phyloP scores from a whole-genome alignment of 37 sponge, comb jelly and placozoan genomes.

The Haliclona indistincta region DNA sequence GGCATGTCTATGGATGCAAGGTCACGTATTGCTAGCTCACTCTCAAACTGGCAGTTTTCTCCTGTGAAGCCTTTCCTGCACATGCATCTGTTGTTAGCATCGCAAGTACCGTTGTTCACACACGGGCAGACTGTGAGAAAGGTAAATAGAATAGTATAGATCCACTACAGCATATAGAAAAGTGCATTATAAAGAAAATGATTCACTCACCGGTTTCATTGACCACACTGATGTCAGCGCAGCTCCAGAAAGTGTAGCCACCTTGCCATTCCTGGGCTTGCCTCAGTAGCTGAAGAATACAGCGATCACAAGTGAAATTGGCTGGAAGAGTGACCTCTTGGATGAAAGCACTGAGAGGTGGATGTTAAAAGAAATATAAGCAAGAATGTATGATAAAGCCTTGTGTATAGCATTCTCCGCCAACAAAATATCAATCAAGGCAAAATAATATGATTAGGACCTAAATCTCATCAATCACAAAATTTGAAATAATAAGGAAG shows the following conservation, averaged over 20 bases:
- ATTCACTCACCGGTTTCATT: background rate
- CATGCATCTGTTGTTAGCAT: background rate
- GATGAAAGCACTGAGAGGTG: background rate
- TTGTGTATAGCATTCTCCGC: no score
- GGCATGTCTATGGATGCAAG: no score
- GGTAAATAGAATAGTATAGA: no score
- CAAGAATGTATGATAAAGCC: no score
- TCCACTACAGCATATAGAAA: no score
- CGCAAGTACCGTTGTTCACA: background rate
- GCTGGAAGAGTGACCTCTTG: conserved; percentile 30
- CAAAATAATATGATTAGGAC: no score
- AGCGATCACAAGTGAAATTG: conserved; percentile 50
- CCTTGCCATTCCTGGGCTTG: conserved; percentile 67
- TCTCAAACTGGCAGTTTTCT: background rate
- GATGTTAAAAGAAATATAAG: background rate
- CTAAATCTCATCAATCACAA: no score
- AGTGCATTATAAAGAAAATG: no score
- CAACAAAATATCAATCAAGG: no score
- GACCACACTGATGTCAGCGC: conserved; percentile 53
- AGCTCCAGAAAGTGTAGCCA: conserved; percentile 67
- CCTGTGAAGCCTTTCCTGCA: background rate
- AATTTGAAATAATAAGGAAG: no score
- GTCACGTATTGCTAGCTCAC: no score
- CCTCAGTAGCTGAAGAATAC: conserved; percentile 58
- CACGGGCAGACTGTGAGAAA: no score